Conservation (phyloP, 1,140 invertebrate genomes). For the Drosophila erecta region DNA sequence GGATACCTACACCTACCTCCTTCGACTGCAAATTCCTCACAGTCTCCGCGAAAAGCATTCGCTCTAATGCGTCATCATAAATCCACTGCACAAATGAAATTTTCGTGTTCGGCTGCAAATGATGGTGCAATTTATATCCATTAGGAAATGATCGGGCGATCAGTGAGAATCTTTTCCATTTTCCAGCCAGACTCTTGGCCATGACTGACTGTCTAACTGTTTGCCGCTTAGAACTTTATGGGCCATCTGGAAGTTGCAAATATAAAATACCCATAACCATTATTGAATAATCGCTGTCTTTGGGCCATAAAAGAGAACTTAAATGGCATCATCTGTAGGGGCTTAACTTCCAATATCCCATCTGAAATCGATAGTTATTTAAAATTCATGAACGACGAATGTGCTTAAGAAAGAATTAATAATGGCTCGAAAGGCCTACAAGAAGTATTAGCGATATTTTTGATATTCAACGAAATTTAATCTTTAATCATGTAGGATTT, state of each 20-base stretch:
- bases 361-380: constrained; percentile 8
- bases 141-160: constrained; percentile 54
- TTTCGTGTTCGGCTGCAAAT: constrained; percentile 55
- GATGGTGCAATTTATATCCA: constrained; percentile 70
- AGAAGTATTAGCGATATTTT: too few relatives aligned
- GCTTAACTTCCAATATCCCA: neutral
- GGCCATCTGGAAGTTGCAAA: constrained; percentile 7
- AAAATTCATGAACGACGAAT: constrained; percentile 6
- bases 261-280: constrained; percentile 19
- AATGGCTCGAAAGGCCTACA: neutral
- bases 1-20: neutral
- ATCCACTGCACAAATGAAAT: constrained; percentile 55
- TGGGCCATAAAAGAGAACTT: neutral
- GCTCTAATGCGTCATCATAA: constrained; percentile 68
- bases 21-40: neutral
- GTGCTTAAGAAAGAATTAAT: constrained; percentile 7
- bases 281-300: constrained; percentile 19
- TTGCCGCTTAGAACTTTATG: constrained; percentile 10
- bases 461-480: neutral
- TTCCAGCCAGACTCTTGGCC: constrained; percentile 10
- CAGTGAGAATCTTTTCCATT: constrained; percentile 31
- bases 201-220: constrained; percentile 22
- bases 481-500: neutral
- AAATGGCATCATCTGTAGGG: neutral
- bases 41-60: constrained; percentile 1